Percentiles rank a stretch among this genome's conserved stretches.
Evolutionary conservation across 2,113 vertebrate genomes (phyloP).

Genomic region (Gadus macrocephalus): DNA sequence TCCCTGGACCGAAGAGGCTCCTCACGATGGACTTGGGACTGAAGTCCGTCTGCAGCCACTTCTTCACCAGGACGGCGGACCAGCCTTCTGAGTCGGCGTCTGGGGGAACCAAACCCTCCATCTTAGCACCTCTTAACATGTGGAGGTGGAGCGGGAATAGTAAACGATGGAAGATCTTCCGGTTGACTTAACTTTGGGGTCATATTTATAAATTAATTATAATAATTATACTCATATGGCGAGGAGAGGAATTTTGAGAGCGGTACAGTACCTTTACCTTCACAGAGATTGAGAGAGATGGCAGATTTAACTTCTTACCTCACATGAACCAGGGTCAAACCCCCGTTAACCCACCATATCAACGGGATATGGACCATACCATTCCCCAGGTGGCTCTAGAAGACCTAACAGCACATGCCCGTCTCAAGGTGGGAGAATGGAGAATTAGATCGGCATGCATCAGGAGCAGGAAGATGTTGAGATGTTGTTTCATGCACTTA

Average conservation of each 20-base stretch:
- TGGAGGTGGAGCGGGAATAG: too few species aligned
- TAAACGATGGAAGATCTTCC: too few species aligned
- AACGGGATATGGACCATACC: slow-evolving; percentile 28
- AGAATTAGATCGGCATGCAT: slow-evolving; percentile 66
- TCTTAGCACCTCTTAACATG: too few species aligned
- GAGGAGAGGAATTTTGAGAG: too few species aligned
- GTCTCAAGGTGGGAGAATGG: slow-evolving; percentile 59
- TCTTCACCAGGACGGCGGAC: slow-evolving; percentile 71
- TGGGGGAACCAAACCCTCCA: slow-evolving; percentile 19
- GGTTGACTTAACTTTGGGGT: too few species aligned
- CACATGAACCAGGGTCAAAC: slow-evolving; percentile 21
- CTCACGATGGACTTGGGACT: slow-evolving; percentile 58
- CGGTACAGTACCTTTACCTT: slow-evolving; percentile 50
- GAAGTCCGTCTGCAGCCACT: slow-evolving; percentile 72
- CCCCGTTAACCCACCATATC: slow-evolving; percentile 48
- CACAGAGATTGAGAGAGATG: background rate
- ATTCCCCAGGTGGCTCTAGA: background rate
- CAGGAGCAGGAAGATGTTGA: slow-evolving; percentile 44
- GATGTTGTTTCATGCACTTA: slow-evolving; percentile 54
- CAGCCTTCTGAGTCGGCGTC: slow-evolving; percentile 68
- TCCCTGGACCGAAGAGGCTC: slow-evolving; percentile 55
- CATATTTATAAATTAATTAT: too few species aligned
- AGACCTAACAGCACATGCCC: slow-evolving; percentile 66
- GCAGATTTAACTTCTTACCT: slow-evolving; percentile 58
- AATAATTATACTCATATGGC: too few species aligned